phyloP scores from a whole-genome alignment of 2,797 vertebrate species.

The Malurus splendens region DNA sequence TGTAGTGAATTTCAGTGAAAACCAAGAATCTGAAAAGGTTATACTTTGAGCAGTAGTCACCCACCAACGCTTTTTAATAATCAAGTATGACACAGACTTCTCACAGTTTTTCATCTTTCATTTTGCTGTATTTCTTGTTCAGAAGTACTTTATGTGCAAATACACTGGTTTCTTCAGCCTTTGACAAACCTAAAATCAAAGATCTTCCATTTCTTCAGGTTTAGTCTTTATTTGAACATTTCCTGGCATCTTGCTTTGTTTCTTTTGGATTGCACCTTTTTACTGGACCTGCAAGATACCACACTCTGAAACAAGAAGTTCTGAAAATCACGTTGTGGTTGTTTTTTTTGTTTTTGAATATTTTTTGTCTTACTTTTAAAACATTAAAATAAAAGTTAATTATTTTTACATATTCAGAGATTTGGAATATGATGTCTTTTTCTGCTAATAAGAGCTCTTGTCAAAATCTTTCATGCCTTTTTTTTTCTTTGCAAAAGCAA shows the following conservation, averaged over 20 bases:
- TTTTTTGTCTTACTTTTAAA: neutral
- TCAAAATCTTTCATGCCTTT: neutral
- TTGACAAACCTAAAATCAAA: neutral
- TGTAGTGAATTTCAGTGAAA: neutral
- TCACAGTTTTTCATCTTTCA: neutral
- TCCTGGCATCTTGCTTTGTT: neutral
- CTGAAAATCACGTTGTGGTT: neutral
- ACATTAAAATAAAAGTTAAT: neutral
- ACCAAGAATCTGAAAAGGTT: neutral
- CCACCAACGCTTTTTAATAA: neutral
- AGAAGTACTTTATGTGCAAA: neutral
- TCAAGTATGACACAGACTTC: neutral
- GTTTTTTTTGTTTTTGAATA: neutral
- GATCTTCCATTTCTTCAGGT: neutral
- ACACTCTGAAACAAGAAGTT: neutral
- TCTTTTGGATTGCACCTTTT: neutral
- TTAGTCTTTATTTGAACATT: neutral
- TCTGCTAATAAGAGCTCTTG: neutral
- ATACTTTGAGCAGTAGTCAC: neutral
- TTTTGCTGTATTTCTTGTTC: neutral
- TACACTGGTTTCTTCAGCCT: neutral
- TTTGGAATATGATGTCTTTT: neutral
- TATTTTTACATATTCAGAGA: neutral
- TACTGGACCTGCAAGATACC: neutral
- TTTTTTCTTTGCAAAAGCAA: neutral